A percentile compares a stretch with the other conserved stretches of the same genome.
phyloP scores from a whole-genome alignment of 1,140 invertebrate species.

The Drosophila teissieri region DNA sequence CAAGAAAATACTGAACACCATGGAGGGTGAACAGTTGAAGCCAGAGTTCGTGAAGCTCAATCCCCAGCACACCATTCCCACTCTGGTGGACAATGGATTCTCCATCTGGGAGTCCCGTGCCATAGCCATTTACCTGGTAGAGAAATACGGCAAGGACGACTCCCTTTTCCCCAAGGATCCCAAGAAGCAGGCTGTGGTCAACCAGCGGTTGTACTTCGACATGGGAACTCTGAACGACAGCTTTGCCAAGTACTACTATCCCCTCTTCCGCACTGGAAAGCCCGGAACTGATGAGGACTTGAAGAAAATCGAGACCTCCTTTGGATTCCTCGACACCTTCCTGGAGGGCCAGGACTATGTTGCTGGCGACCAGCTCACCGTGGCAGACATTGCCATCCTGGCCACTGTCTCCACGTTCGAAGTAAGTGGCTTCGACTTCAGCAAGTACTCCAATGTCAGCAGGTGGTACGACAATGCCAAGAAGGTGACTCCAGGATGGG shows the following conservation, averaged over 20 bases:
- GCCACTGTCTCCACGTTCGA: conserved; percentile 87
- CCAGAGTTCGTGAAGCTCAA: conserved; percentile 86
- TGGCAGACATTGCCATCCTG: conserved; percentile 89
- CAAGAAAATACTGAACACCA: conserved; percentile 85
- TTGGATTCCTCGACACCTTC: conserved; percentile 88
- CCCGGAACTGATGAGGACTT: conserved; percentile 87
- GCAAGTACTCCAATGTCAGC: conserved; percentile 88
- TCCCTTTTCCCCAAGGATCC: conserved; percentile 87
- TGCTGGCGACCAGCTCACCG: conserved; percentile 88
- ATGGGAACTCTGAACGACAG: conserved; percentile 84
- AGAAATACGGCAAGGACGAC: conserved; percentile 81
- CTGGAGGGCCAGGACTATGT: conserved; percentile 87
- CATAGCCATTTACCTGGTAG: conserved; percentile 64
- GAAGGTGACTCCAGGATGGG: conserved; percentile 89
- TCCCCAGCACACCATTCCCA: conserved; percentile 80
- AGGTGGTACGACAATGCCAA: conserved; percentile 90
- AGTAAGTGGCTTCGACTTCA: conserved; percentile 87
- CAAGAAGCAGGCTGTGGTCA: conserved; percentile 85
- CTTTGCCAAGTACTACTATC: conserved; percentile 87
- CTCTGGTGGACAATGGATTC: conserved; percentile 61
- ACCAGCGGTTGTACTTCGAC: conserved; percentile 87
- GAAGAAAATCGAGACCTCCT: conserved; percentile 87
- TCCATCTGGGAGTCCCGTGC: conserved; percentile 70
- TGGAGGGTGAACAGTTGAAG: conserved; percentile 87
- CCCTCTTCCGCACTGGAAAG: conserved; percentile 87